Base-by-base conservation (phyloP, 2,797 vertebrate genomes). In the Moxostoma hubbsi region DNA sequence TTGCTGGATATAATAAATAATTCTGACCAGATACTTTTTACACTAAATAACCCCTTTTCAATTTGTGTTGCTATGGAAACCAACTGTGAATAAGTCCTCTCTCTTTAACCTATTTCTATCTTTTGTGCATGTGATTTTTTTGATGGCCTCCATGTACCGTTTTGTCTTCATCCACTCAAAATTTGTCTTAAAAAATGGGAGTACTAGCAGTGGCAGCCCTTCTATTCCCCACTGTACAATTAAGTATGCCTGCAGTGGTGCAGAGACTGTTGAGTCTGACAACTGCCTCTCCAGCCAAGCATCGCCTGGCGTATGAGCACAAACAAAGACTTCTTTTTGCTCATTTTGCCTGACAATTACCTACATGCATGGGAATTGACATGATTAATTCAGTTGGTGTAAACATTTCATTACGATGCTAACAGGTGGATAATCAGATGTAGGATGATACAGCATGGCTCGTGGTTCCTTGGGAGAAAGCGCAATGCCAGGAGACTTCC, bases 21-120 rank as follows among this genome's bases (percentile, higher is more conserved):
- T 47, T 70, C 12, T 45, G 10, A 50, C 65, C 81, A 83, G 84
- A 79, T 83, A 72, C 75, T 79, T 67, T 58, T 76, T 81, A 51
- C 79, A 67, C 64, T 77, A 76, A 85, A 83, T 71, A 82, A 16
- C 73, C 81, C 67, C 73, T 70, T 70, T 83, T 85, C 77, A 85
- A 72, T 82, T 75, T 81, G 69, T 68, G 82, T 85, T 78, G 54
- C 83, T 79, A 85, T 82, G 75, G 82, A 67, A 85, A 86, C 85
- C 70, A 73, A 81, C 77, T 83, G 58, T 77, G 75, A 62, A 79
- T 67, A 73, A 68, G 50, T 74, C 53, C 43, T 62, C 9, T 79
- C 75, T 71, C 36, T 81, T 74, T 81, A 84, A 84, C 71, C 70
- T 75, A 63, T 63, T 75, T 65, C 9, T 9, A 72, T 57, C 57